Percentiles rank a stretch among this genome's conserved stretches.
Conservation (phyloP, 2,888 invertebrate genomes). For the Eupithecia tripunctaria region DNA sequence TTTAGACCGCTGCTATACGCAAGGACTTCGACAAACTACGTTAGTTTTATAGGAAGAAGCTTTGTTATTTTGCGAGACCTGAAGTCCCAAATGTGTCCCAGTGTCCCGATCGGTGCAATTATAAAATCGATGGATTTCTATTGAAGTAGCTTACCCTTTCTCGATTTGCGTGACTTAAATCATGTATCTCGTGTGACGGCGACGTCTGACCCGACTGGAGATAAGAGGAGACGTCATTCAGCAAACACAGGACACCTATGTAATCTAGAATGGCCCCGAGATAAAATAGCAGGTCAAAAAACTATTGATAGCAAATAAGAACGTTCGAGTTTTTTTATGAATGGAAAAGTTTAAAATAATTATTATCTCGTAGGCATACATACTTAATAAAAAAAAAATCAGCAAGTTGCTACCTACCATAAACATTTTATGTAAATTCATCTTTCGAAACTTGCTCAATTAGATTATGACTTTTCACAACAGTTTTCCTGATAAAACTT, state of each 20-base stretch:
- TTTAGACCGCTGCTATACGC: too few relatives aligned
- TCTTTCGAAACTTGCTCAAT: neutral
- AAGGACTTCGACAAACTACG: too few relatives aligned
- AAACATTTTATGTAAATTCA: neutral
- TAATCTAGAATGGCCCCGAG: slow-evolving; percentile 42
- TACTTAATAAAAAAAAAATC: neutral
- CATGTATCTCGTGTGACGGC: neutral
- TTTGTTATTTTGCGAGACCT: neutral
- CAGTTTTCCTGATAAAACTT: neutral
- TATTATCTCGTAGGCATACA: neutral
- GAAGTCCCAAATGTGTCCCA: neutral
- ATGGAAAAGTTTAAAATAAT: neutral
- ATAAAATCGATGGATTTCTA: neutral
- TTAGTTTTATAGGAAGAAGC: too few relatives aligned
- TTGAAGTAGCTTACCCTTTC: neutral
- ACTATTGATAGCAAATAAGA: slow-evolving; percentile 22
- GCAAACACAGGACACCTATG: slow-evolving; percentile 46
- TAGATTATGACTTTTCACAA: neutral
- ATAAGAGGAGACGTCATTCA: slow-evolving; percentile 48
- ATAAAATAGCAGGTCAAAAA: slow-evolving; percentile 47
- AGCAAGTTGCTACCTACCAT: neutral
- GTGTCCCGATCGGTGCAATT: neutral
- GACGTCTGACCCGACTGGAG: slow-evolving; percentile 46
- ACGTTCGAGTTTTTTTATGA: neutral
- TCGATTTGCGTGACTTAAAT: neutral